These are phyloP conservation scores for Aproaerema taeniolella DNA, from an alignment of 2,888 invertebrate species.

Conservation along the genomic window DNA sequence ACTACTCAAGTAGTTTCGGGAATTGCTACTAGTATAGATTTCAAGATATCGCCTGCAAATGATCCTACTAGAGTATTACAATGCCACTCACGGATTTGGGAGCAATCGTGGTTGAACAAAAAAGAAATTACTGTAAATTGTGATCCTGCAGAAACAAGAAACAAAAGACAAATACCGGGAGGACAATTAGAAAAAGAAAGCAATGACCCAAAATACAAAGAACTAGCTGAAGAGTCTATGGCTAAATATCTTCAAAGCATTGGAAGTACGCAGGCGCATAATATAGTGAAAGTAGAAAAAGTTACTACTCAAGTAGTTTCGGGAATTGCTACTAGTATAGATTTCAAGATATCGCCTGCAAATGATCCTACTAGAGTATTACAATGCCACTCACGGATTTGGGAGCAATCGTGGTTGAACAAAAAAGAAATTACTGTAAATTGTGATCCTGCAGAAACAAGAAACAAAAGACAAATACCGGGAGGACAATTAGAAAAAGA, in stretches of 20 bases:
- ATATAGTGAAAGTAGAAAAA: slow-evolving; percentile 41
- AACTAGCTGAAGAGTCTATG: slow-evolving; percentile 35
- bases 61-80: no score
- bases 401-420: no score
- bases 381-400: no score
- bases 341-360: slow-evolving; percentile 68
- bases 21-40: slow-evolving; percentile 39
- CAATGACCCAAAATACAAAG: slow-evolving; percentile 26
- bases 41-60: slow-evolving; percentile 39
- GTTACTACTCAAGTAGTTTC: slow-evolving; percentile 62
- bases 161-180: no score
- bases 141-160: slow-evolving; percentile 22
- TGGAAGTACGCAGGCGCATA: slow-evolving; percentile 22
- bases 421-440: no score
- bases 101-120: no score
- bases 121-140: no score
- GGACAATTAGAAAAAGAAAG: slow-evolving; percentile 16
- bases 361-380: no score
- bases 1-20: slow-evolving; percentile 58
- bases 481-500: slow-evolving; percentile 20
- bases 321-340: slow-evolving; percentile 67
- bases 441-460: no score
- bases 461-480: no score
- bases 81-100: no score
- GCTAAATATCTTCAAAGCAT: slow-evolving; percentile 27